Percentiles rank a stretch among this genome's conserved stretches.
These are phyloP conservation scores for Illadopsis cleaveri DNA, from an alignment of 2,113 vertebrate species.

Conservation along the genomic window DNA sequence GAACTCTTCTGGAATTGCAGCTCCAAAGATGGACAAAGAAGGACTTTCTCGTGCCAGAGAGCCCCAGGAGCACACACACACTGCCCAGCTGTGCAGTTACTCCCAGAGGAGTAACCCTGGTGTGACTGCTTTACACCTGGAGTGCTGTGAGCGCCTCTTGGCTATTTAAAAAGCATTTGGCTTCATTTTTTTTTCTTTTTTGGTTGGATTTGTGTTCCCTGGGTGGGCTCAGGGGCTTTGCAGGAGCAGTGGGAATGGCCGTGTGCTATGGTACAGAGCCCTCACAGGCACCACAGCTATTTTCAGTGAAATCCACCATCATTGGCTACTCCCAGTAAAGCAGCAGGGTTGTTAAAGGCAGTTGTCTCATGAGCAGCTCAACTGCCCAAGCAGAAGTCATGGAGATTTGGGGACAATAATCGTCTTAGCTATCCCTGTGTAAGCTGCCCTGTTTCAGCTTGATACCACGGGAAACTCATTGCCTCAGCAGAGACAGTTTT, in stretches of 20 bases:
- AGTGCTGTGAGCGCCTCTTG: neutral
- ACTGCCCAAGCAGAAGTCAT: neutral
- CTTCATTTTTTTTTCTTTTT: neutral
- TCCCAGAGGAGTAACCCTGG: neutral
- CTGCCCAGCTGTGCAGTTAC: neutral
- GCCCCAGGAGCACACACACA: rapidly evolving
- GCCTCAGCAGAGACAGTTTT: neutral
- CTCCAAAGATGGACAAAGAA: neutral
- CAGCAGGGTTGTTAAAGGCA: neutral
- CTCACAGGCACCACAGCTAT: rapidly evolving
- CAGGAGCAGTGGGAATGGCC: neutral
- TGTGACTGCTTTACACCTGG: neutral
- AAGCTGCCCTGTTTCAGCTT: neutral
- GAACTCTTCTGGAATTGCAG: neutral
- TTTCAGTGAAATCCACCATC: neutral
- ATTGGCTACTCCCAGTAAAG: neutral
- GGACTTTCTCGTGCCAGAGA: neutral
- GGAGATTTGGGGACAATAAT: neutral
- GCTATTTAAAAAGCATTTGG: neutral
- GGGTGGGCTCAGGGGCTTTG: neutral
- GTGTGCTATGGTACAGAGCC: neutral
- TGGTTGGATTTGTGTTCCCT: neutral
- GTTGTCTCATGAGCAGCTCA: neutral
- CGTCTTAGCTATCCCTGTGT: neutral
- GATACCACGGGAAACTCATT: neutral